These are phyloP conservation scores for Mustela nigripes DNA, from an alignment of 2,113 vertebrate species.

Conservation along the genomic window DNA sequence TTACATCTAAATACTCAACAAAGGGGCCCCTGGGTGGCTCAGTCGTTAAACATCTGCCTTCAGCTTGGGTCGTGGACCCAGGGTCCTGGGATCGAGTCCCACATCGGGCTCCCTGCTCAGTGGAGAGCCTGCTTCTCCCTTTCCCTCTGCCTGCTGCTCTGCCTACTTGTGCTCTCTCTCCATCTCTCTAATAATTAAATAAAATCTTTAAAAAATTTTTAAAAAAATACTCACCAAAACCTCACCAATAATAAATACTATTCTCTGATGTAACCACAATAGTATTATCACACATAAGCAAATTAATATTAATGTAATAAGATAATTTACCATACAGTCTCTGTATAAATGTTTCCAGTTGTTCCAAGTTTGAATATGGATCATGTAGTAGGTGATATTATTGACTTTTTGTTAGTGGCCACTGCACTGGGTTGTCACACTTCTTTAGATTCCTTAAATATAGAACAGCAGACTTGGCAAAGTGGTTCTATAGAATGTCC, in stretches of 20 bases:
- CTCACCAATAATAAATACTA: neutral
- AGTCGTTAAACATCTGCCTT: too few relatives aligned
- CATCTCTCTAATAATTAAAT: too few relatives aligned
- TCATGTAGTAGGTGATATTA: neutral
- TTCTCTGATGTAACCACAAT: neutral
- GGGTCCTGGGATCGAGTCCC: too few relatives aligned
- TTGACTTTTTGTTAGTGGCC: neutral
- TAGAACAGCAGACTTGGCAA: conserved; percentile 7
- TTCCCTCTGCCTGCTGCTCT: too few relatives aligned
- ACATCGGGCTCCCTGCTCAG: too few relatives aligned
- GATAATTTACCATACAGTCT: neutral
- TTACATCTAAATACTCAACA: neutral
- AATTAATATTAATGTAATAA: neutral
- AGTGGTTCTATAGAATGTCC: neutral
- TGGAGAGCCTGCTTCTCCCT: too few relatives aligned
- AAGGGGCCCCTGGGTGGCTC: too few relatives aligned
- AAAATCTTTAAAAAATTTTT: too few relatives aligned
- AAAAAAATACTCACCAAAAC: neutral
- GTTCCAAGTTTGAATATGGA: neutral
- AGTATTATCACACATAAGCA: neutral
- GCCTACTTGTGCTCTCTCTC: too few relatives aligned
- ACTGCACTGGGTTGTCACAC: neutral
- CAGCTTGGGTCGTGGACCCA: too few relatives aligned
- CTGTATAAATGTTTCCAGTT: neutral
- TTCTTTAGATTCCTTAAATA: conserved; percentile 4